These are phyloP conservation scores for Hylaeus volcanicus DNA, from an alignment of 1,140 invertebrate genomes.

Conservation along the genomic window DNA sequence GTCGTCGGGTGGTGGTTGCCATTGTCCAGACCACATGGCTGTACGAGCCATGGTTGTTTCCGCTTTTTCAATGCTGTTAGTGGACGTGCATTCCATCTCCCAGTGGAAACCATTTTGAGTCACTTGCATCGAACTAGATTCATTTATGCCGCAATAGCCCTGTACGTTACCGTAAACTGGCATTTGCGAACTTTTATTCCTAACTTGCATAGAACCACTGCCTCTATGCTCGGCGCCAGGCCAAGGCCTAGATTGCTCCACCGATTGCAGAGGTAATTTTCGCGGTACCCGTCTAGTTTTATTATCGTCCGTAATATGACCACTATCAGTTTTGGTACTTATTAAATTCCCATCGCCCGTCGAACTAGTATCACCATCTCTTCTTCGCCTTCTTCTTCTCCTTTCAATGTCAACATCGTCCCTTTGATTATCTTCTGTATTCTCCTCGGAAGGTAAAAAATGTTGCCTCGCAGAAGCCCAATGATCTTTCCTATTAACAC, in stretches of 20 bases:
- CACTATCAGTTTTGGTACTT: conserved; percentile 53
- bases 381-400: conserved; percentile 68
- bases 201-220: conserved; percentile 54
- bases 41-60: conserved; percentile 68
- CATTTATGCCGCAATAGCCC: conserved; percentile 64
- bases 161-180: conserved; percentile 67
- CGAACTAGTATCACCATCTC: conserved; percentile 66
- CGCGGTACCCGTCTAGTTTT: conserved; percentile 72
- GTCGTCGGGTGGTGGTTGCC: conserved; percentile 79
- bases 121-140: conserved; percentile 59
- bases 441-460: conserved; percentile 71
- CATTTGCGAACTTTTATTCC: conserved; percentile 57
- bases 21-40: conserved; percentile 73
- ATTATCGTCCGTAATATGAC: conserved; percentile 55
- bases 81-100: conserved; percentile 69
- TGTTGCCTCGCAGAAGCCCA: conserved; percentile 78
- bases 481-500: conserved; percentile 74
- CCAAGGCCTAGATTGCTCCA: conserved; percentile 69
- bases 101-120: conserved; percentile 73
- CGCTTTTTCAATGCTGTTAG: conserved; percentile 58
- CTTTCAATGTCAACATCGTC: conserved; percentile 68
- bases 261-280: conserved; percentile 71
- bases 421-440: conserved; percentile 67
- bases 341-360: conserved; percentile 51
- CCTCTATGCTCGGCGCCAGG: conserved; percentile 43